Evolutionary conservation across 2,888 invertebrate genomes (phyloP).

Genomic region (Lamproptera curius): DNA sequence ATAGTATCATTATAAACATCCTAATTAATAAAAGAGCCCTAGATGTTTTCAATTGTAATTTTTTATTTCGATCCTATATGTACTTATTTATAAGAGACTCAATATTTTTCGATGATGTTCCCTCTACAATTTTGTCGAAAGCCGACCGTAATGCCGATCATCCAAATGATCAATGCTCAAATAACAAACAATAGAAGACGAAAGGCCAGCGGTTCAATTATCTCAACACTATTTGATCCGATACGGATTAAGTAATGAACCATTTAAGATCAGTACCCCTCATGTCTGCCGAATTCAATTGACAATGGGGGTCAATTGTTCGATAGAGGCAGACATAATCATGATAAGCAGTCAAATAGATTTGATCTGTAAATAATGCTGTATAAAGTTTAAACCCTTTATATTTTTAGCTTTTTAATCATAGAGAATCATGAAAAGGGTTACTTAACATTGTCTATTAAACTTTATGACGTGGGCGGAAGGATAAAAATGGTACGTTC

Average conservation of each 20-base stretch:
- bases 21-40: too few relatives aligned
- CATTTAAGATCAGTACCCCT: conserved; percentile 47
- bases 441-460: too few relatives aligned
- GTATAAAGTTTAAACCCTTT: conserved; percentile 7
- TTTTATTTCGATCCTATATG: too few relatives aligned
- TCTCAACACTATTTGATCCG: conserved; percentile 20
- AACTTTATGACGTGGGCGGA: neutral
- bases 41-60: too few relatives aligned
- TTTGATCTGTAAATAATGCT: neutral
- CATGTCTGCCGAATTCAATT: conserved; percentile 51
- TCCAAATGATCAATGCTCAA: too few relatives aligned
- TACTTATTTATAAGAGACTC: too few relatives aligned
- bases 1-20: too few relatives aligned
- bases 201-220: neutral
- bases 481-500: conserved; percentile 11
- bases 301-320: conserved; percentile 58
- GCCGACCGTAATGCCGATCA: too few relatives aligned
- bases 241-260: conserved; percentile 47
- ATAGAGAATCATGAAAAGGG: too few relatives aligned
- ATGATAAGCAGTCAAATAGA: neutral
- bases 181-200: neutral
- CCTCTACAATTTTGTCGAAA: too few relatives aligned
- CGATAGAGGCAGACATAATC: conserved; percentile 23
- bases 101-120: too few relatives aligned
- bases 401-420: too few relatives aligned